Evolutionary conservation across 2,888 invertebrate species (phyloP).

Genomic region (Aporophyla lueneburgensis): DNA sequence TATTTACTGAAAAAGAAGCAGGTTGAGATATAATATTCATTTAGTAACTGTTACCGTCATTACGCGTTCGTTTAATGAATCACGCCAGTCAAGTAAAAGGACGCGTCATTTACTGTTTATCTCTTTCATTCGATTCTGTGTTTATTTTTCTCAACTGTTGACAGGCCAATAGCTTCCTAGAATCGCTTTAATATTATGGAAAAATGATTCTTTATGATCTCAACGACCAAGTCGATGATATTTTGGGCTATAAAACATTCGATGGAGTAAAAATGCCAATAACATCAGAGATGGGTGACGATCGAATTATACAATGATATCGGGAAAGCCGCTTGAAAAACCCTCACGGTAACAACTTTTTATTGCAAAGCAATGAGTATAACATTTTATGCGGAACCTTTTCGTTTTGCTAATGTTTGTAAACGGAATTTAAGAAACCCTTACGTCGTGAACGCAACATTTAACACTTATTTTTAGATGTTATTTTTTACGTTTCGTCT

Average conservation of each 20-base stretch:
- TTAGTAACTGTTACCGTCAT: constrained; percentile 26
- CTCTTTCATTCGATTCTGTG: constrained; percentile 57
- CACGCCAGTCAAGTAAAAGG: constrained; percentile 46
- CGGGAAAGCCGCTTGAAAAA: constrained; percentile 33
- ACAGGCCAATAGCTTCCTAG: constrained; percentile 60
- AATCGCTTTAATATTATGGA: constrained; percentile 49
- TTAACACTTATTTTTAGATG: constrained; percentile 46
- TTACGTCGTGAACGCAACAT: constrained; percentile 46
- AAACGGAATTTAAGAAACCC: constrained; percentile 51
- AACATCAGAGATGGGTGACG: constrained; percentile 37
- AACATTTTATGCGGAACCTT: constrained; percentile 49
- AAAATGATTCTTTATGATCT: constrained; percentile 61
- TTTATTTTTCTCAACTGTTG: constrained; percentile 62
- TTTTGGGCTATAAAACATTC: constrained; percentile 54
- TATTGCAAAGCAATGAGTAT: constrained; percentile 43
- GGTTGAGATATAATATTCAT: constrained; percentile 8
- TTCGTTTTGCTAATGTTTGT: constrained; percentile 48
- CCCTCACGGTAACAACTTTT: constrained; percentile 38
- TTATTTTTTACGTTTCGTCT: constrained; percentile 32
- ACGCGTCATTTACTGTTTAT: constrained; percentile 53
- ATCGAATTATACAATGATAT: constrained; percentile 51
- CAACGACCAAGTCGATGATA: constrained; percentile 46
- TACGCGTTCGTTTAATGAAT: constrained; percentile 50
- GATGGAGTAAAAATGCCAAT: constrained; percentile 47
- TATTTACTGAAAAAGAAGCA: constrained; percentile 2